phyloP scores from a whole-genome alignment of 2,797 vertebrate species.

The Tadarida brasiliensis region DNA sequence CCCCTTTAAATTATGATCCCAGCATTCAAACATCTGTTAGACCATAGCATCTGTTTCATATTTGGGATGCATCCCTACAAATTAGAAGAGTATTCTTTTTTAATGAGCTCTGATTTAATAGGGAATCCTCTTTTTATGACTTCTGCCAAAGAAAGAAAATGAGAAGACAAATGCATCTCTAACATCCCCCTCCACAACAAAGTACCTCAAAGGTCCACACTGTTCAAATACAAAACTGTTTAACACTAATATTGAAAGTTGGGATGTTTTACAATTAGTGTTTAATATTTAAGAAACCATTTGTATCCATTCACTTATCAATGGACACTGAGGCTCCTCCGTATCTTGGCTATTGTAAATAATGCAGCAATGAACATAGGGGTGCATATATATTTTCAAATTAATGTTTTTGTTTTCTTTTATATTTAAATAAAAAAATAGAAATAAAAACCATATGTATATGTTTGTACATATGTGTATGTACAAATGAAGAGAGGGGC shows the following conservation, averaged over 20 bases:
- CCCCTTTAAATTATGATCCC: slow-evolving; percentile 74
- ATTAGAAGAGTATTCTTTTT: slow-evolving; percentile 77
- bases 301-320: not conserved
- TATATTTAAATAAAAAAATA: not conserved
- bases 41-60: slow-evolving; percentile 80
- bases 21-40: slow-evolving; percentile 81
- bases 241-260: slow-evolving; percentile 10
- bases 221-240: not conserved
- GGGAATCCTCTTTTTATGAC: slow-evolving; percentile 68
- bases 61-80: slow-evolving; percentile 80
- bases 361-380: not conserved
- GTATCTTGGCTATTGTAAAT: not conserved
- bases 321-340: not conserved
- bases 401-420: not conserved
- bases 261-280: slow-evolving; percentile 19
- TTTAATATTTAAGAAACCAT: not conserved
- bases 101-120: slow-evolving; percentile 81
- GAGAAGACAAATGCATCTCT: slow-evolving; percentile 56
- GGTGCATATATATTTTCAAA: not conserved
- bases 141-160: slow-evolving; percentile 67
- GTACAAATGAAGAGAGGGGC: not conserved
- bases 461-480: not conserved
- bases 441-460: not conserved
- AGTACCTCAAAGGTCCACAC: not conserved
- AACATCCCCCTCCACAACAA: not conserved